Percentiles rank a stretch among this genome's conserved stretches.
Conservation (phyloP, 1,140 invertebrate species). For the Sitobion miscanthi region DNA sequence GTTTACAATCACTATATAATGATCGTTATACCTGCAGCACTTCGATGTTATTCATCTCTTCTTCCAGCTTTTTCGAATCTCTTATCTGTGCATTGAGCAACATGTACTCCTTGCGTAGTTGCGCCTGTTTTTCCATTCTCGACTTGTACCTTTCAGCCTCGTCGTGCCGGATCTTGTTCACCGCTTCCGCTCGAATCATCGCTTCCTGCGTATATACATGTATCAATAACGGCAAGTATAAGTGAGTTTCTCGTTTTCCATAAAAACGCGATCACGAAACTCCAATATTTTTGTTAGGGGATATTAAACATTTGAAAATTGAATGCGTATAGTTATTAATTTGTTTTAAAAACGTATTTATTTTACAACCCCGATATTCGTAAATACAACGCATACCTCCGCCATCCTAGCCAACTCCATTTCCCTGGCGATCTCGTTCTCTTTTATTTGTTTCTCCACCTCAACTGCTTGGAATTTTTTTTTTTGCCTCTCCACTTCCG, state of each 20-base stretch:
- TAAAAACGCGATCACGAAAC: neutral
- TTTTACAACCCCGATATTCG: neutral
- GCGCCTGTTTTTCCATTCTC: slow-evolving; percentile 63
- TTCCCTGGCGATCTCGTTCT: slow-evolving; percentile 61
- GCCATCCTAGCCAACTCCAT: slow-evolving; percentile 62
- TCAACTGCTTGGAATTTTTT: slow-evolving; percentile 65
- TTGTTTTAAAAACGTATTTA: neutral
- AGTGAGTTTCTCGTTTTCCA: neutral
- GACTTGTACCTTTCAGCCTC: slow-evolving; percentile 64
- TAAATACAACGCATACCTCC: neutral
- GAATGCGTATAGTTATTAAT: neutral
- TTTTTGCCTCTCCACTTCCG: slow-evolving; percentile 24
- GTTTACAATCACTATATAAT: neutral
- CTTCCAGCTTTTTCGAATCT: slow-evolving; percentile 62
- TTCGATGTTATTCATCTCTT: slow-evolving; percentile 67
- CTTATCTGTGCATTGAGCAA: slow-evolving; percentile 42
- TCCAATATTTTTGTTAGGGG: neutral
- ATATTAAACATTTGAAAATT: neutral
- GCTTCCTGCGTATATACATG: slow-evolving; percentile 22
- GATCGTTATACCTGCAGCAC: slow-evolving; percentile 64
- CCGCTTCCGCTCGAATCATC: slow-evolving; percentile 61
- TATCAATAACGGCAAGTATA: neutral
- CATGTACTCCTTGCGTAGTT: slow-evolving; percentile 41
- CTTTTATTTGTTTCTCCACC: slow-evolving; percentile 62
- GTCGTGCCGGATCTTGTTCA: slow-evolving; percentile 66